Evolutionary conservation across 2,113 vertebrate genomes (phyloP).

Genomic region (Baryphthengus martii): DNA sequence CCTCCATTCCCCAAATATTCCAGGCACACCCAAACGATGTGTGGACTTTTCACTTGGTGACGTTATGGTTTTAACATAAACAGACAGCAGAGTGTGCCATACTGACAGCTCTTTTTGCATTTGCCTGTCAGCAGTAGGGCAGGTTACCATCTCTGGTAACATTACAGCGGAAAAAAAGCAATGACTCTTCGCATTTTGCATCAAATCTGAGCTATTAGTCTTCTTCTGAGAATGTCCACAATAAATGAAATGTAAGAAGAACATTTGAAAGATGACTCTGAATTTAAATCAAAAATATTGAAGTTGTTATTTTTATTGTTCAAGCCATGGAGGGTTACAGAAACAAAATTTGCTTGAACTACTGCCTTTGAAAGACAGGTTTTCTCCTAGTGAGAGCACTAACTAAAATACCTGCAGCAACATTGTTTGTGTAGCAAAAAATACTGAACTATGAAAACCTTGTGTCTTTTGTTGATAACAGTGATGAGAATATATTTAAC

Average conservation of each 20-base stretch:
- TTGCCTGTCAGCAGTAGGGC: neutral
- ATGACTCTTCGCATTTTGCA: neutral
- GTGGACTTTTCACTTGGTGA: neutral
- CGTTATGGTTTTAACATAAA: neutral
- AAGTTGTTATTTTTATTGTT: neutral
- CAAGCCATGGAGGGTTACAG: fast-evolving
- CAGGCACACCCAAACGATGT: neutral
- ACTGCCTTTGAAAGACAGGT: neutral
- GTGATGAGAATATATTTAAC: neutral
- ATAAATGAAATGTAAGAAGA: neutral
- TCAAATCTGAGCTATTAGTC: neutral
- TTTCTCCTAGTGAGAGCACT: neutral
- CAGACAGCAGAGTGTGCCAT: neutral
- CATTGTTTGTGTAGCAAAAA: neutral
- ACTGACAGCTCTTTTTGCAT: neutral
- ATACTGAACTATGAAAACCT: neutral
- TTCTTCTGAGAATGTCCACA: neutral
- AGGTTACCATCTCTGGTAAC: neutral
- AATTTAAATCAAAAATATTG: neutral
- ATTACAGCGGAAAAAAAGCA: neutral
- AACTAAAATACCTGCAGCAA: neutral
- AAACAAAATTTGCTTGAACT: neutral
- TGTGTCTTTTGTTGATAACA: neutral
- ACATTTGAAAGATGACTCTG: neutral
- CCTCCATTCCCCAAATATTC: neutral